Conservation (phyloP, 2,888 invertebrate species). For the Amblyjoppa proteus region DNA sequence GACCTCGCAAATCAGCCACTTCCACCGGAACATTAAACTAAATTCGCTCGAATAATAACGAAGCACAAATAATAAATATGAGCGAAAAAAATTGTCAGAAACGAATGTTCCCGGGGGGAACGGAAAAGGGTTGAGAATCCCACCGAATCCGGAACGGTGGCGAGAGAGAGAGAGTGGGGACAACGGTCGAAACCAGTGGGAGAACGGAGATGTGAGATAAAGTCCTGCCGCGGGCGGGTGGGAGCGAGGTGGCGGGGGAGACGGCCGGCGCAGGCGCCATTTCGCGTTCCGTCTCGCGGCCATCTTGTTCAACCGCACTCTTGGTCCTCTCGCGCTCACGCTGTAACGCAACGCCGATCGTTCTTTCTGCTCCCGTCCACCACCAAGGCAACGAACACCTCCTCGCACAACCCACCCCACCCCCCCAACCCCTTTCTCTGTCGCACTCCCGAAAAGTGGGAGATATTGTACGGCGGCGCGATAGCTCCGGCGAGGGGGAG, state of each 20-base stretch:
- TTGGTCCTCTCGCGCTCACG: conserved; percentile 51
- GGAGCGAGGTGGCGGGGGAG: conserved; percentile 49
- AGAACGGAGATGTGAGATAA: conserved; percentile 62
- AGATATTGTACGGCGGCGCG: conserved; percentile 68
- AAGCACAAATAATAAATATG: conserved; percentile 42
- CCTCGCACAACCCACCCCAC: conserved; percentile 44
- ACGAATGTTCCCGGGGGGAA: neutral
- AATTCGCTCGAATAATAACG: conserved; percentile 59
- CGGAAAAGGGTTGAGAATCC: conserved; percentile 24
- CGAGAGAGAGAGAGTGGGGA: conserved; percentile 16
- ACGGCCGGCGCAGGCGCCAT: conserved; percentile 80
- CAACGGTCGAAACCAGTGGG: conserved; percentile 40
- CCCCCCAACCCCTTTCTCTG: conserved; percentile 52
- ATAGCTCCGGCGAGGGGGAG: conserved; percentile 66
- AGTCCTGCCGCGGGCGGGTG: conserved; percentile 29
- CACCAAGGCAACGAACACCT: conserved; percentile 25
- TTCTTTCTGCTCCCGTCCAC: conserved; percentile 57
- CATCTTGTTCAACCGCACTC: conserved; percentile 69
- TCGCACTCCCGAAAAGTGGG: conserved; percentile 65
- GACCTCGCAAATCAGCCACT: conserved; percentile 21
- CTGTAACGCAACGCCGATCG: conserved; percentile 66
- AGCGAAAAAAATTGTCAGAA: conserved; percentile 25
- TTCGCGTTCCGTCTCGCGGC: conserved; percentile 74
- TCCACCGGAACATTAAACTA: conserved; percentile 64
- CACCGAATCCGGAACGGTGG: conserved; percentile 32